Evolutionary conservation across 2,797 vertebrate genomes (phyloP), one percentile per base, ranked within the genome.

Genomic region (Spinibarbus caldwelli): DNA sequence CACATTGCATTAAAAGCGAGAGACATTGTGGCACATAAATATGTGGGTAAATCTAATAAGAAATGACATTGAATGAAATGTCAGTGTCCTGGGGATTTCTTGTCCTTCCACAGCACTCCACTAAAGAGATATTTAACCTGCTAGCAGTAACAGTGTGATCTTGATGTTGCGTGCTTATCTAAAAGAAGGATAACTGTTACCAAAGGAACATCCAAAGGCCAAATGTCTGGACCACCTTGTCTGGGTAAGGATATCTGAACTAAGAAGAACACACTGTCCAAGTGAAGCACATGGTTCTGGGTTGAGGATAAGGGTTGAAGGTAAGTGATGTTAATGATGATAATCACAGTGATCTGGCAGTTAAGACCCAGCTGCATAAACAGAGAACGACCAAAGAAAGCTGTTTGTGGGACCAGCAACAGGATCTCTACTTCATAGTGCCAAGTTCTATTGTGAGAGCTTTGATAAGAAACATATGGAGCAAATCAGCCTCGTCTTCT

Each of bases 311-410:
- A 87, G 86, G 85, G 86, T 87, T 88, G 86, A 90, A 89, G 86
- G 90, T 89, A 89, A 89, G 89, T 86, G 86, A 91, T 90, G 90
- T 81, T 90, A 89, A 90, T 90, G 86, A 87, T 82, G 85, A 89
- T 91, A 89, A 88, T 89, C 87, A 87, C 62, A 68, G 80, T 80
- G 87, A 91, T 87, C 81, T 64, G 21, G 83, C 76, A 85, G 89
- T 89, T 87, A 88, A 88, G 85, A 86, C 31, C 78, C 91, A 92
- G 91, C 90, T 92, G 90, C 73, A 82, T 75, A 90, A 88, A 91
- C 83, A 89, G 23, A 85, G 79, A 41, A 80, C 80, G 83, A 87
- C 81, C 59, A 17, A 77, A 83, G 83, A 88, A 85, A 82, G 76
- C 85, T 84, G 75, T 87, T 86, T 88, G 67, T 38, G 59, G 66